Percentiles rank a stretch among this genome's conserved stretches.
Conservation (phyloP, 2,888 invertebrate species). For the Minunthozetes semirufus region DNA sequence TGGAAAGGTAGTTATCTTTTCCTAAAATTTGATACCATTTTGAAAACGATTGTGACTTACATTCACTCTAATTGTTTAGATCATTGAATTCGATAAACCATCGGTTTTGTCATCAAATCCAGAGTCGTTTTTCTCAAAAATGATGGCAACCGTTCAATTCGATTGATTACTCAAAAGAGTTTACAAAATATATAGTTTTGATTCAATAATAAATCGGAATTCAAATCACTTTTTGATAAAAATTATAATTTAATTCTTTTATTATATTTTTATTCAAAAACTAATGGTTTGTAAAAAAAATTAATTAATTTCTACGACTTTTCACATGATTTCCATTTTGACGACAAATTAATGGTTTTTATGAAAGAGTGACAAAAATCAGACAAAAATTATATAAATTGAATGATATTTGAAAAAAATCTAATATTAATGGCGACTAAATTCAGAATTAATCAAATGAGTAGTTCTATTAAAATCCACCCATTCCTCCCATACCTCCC, state of each 20-base stretch:
- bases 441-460: neutral
- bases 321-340: constrained; percentile 6
- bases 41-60: no score
- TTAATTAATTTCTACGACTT: neutral
- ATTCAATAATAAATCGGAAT: neutral
- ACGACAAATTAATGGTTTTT: neutral
- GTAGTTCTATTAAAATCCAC: constrained; percentile 27
- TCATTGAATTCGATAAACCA: constrained; percentile 52
- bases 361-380: neutral
- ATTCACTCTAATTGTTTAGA: constrained; percentile 40
- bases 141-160: constrained; percentile 45
- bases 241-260: neutral
- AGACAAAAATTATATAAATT: neutral
- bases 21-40: neutral
- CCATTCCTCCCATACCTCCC: constrained; percentile 50
- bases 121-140: constrained; percentile 51
- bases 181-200: no score
- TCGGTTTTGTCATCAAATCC: constrained; percentile 49
- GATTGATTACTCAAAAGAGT: no score
- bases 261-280: neutral
- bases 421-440: neutral
- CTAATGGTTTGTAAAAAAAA: constrained; percentile 1
- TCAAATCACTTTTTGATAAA: neutral
- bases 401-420: neutral
- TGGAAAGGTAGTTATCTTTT: constrained; percentile 45